Evolutionary conservation across 2,888 invertebrate genomes (phyloP).

Genomic region (Mimas tiliae): DNA sequence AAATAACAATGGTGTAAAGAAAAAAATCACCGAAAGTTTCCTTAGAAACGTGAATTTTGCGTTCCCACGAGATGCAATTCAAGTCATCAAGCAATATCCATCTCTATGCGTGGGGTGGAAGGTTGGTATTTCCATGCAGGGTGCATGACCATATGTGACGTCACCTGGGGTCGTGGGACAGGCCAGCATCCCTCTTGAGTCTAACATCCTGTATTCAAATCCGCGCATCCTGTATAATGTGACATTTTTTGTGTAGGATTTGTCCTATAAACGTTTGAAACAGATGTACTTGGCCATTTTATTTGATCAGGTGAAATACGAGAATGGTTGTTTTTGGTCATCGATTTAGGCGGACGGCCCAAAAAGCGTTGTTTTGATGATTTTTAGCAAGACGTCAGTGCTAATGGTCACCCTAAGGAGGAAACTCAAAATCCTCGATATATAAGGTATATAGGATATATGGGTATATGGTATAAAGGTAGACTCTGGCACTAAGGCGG

Average conservation of each 20-base stretch:
- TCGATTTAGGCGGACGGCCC: not conserved
- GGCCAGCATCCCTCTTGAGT: constrained; percentile 79
- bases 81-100: constrained; percentile 30
- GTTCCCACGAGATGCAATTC: constrained; percentile 70
- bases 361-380: too few relatives aligned
- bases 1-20: constrained; percentile 41
- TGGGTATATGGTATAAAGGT: too few relatives aligned
- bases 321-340: not conserved
- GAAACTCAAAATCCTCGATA: too few relatives aligned
- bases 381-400: too few relatives aligned
- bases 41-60: constrained; percentile 66
- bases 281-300: not conserved
- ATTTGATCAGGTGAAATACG: not conserved
- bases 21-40: constrained; percentile 64
- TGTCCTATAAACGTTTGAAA: not conserved
- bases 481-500: too few relatives aligned
- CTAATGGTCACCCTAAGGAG: not conserved
- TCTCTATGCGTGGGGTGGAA: constrained; percentile 37
- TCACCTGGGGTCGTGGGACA: constrained; percentile 81
- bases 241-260: constrained; percentile 8
- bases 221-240: constrained; percentile 65
- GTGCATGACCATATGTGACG: constrained; percentile 53
- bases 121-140: constrained; percentile 38
- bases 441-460: too few relatives aligned
- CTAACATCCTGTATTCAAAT: constrained; percentile 70